These are phyloP conservation scores for Arctopsyche grandis DNA, from an alignment of 1,140 invertebrate genomes.

Conservation along the genomic window DNA sequence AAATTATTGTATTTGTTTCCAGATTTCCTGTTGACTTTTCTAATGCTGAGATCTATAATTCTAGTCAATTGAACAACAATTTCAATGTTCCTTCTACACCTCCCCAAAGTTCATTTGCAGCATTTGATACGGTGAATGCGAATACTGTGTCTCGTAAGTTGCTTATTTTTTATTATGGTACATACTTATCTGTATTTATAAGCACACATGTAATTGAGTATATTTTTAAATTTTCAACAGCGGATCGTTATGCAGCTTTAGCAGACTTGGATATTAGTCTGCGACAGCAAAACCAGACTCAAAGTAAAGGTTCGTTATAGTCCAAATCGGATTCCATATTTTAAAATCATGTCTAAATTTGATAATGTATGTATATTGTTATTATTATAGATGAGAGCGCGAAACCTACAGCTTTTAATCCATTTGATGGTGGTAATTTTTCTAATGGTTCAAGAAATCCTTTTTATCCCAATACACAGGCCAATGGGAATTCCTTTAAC, in stretches of 20 bases:
- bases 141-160: constrained; percentile 33
- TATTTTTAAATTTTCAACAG: constrained; percentile 54
- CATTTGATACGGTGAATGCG: constrained; percentile 1
- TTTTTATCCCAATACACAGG: constrained; percentile 44
- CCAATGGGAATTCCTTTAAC: constrained; percentile 49
- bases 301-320: constrained; percentile 40
- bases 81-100: constrained; percentile 31
- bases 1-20: constrained; percentile 49
- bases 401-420: constrained; percentile 46
- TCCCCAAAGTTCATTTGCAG: constrained; percentile 34
- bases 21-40: constrained; percentile 67
- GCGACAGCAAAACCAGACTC: constrained; percentile 60
- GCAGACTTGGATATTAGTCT: constrained; percentile 64
- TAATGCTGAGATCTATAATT: constrained; percentile 66
- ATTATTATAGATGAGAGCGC: constrained; percentile 41
- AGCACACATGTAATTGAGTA: background rate
- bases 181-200: background rate
- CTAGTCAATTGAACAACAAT: constrained; percentile 64
- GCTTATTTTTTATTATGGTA: background rate
- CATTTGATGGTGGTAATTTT: constrained; percentile 41
- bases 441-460: constrained; percentile 49
- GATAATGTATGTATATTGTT: constrained; percentile 33
- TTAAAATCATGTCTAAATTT: background rate
- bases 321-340: no score
- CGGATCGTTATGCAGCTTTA: constrained; percentile 66